Base-by-base conservation (phyloP, 2,888 invertebrate species). In the Zygaena filipendulae region DNA sequence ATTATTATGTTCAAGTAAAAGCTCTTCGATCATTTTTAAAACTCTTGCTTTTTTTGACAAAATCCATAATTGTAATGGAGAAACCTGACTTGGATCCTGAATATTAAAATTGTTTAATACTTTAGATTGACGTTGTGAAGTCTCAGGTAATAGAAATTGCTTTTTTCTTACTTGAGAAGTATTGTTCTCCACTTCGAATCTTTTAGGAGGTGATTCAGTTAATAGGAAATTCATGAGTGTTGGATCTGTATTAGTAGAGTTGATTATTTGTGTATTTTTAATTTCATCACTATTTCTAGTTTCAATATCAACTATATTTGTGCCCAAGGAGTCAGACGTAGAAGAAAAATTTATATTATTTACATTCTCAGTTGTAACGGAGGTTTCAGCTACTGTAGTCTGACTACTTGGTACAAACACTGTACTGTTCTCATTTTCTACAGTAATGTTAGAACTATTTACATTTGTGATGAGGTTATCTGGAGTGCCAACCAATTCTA, bases 41-140 rank as follows among this genome's bases (percentile, higher is more conserved):
- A 81, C 70, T 38, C 60, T 61, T 35, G 81, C 79, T 58, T 77
- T 72, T 49, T 70, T 74, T n/a, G 79, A 72, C 35, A 80, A 49
- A 39, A 79, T 55, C 72, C 68, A 72, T 39, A 79, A 44, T 39
- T 79, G 71, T 26, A 70, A 38, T 21, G 61, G 64, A 21, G 77
- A 67, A 38, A 77, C 40, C 37, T 62, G 58, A 48, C 42, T 60
- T 22, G 61, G 59, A 38, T 69, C 54, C 36, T 56, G 52, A 26
- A 59, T 38, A 21, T 49, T 40, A 40, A 47, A 42, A 39, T 44
- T 49, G 39, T 55, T 45, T n/a, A n/a, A n/a, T n/a, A n/a, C n/a
- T n/a, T n/a, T n/a, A n/a, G n/a, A n/a, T n/a, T n/a, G n/a, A n/a
- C n/a, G n/a, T 36, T 42, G 39, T 26, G 41, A 4, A 4, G 16